A percentile compares a stretch with the other conserved stretches of the same genome.
Evolutionary conservation across 2,797 vertebrate species (phyloP).

Genomic region (Thalassophryne amazonica): DNA sequence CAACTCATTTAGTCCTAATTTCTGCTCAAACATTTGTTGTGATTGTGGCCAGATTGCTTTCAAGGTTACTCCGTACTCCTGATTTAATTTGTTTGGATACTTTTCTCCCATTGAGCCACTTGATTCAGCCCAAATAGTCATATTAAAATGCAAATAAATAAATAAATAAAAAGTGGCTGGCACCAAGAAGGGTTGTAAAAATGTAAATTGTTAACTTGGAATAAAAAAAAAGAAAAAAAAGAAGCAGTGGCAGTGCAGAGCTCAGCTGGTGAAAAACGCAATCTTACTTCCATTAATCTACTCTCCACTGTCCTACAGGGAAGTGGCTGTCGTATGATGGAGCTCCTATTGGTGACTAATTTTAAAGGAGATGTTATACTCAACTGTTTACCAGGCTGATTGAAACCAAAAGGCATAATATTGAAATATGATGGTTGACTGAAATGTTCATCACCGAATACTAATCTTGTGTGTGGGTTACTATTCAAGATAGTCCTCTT

Average conservation of each 20-base stretch:
- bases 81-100: slow-evolving; percentile 30
- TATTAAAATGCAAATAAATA: slow-evolving; percentile 44
- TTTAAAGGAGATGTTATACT: slow-evolving; percentile 65
- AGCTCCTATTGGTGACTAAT: slow-evolving; percentile 67
- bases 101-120: background rate
- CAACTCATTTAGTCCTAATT: slow-evolving; percentile 62
- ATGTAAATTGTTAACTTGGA: slow-evolving; percentile 71
- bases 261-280: slow-evolving; percentile 64
- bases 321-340: slow-evolving; percentile 53
- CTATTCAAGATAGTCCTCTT: too few species aligned
- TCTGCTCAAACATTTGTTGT: slow-evolving; percentile 37
- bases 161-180: slow-evolving; percentile 32
- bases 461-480: too few species aligned
- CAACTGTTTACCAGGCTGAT: slow-evolving; percentile 65
- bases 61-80: slow-evolving; percentile 48
- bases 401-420: slow-evolving; percentile 60
- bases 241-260: slow-evolving; percentile 41
- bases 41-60: slow-evolving; percentile 52
- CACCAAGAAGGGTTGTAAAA: slow-evolving; percentile 15
- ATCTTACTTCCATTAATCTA: slow-evolving; percentile 67
- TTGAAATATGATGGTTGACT: too few species aligned
- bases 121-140: slow-evolving; percentile 13
- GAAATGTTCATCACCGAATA: too few species aligned
- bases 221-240: slow-evolving; percentile 8
- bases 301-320: slow-evolving; percentile 48